phyloP scores from a whole-genome alignment of 2,888 invertebrate species.

The Tetramorium bicarinatum region DNA sequence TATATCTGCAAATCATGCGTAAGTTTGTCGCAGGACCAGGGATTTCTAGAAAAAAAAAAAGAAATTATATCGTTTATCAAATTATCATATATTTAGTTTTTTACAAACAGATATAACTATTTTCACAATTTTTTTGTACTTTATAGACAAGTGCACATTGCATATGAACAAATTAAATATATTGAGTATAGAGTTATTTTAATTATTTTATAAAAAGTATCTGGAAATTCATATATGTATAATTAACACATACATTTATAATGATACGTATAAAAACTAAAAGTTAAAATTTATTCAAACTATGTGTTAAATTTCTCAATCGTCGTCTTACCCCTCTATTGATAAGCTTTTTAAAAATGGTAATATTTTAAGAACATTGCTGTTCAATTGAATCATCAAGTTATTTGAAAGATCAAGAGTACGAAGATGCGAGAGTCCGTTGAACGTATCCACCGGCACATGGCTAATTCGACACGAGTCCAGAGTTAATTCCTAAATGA shows the following conservation, averaged over 20 bases:
- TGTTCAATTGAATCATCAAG: slow-evolving; percentile 78
- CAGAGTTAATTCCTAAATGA: slow-evolving; percentile 78
- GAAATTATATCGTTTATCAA: background rate
- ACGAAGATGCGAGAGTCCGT: slow-evolving; percentile 76
- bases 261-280: background rate
- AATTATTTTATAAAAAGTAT: background rate
- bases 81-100: background rate
- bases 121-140: background rate
- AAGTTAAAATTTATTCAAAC: background rate
- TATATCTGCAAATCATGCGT: slow-evolving; percentile 75
- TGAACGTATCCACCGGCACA: slow-evolving; percentile 77
- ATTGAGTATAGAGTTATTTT: background rate
- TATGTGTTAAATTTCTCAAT: background rate
- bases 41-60: slow-evolving; percentile 77
- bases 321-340: slow-evolving; percentile 75
- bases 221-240: background rate
- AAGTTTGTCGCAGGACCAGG: slow-evolving; percentile 80
- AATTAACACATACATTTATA: background rate
- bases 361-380: slow-evolving; percentile 65
- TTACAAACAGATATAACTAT: background rate
- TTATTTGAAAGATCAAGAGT: slow-evolving; percentile 82
- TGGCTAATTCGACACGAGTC: slow-evolving; percentile 80
- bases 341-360: slow-evolving; percentile 73
- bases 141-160: background rate
- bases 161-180: background rate